phyloP scores from a whole-genome alignment of 2,113 vertebrate species.

The Pycnonotus jocosus region DNA sequence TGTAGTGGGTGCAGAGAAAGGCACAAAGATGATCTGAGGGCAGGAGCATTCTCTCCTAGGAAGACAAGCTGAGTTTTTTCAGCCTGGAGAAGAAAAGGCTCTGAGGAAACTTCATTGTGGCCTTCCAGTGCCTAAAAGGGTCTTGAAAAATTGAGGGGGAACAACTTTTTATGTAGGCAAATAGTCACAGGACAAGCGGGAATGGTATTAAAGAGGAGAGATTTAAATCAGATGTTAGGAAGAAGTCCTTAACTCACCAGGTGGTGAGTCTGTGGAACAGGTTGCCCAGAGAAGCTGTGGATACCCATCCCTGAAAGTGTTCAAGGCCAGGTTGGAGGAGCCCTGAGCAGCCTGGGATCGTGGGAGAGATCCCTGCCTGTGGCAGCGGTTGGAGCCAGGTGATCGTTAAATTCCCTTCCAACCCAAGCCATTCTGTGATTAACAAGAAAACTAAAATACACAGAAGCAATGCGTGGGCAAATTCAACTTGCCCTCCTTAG shows the following conservation, averaged over 20 bases:
- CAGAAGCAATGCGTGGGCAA: neutral
- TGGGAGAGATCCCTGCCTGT: neutral
- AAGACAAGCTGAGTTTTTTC: neutral
- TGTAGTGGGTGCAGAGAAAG: neutral
- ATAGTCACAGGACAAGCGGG: neutral
- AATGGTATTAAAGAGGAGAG: neutral
- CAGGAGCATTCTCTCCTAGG: neutral
- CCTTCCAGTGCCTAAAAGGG: neutral
- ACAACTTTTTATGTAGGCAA: neutral
- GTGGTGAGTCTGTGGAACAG: neutral
- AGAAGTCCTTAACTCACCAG: neutral
- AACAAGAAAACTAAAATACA: neutral
- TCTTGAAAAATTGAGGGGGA: neutral
- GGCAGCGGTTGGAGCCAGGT: neutral
- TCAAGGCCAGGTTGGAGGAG: neutral
- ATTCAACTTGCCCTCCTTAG: rapidly evolving
- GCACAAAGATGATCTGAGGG: neutral
- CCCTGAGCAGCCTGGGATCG: neutral
- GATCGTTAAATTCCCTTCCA: neutral
- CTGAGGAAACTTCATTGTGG: neutral
- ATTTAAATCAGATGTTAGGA: neutral
- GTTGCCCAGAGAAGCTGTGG: neutral
- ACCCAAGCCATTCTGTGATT: neutral
- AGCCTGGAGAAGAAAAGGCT: neutral
- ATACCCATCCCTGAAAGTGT: neutral